Evolutionary conservation across 2,113 vertebrate genomes (phyloP), one percentile per base, ranked within the genome.

Genomic region (Chionomys nivalis): DNA sequence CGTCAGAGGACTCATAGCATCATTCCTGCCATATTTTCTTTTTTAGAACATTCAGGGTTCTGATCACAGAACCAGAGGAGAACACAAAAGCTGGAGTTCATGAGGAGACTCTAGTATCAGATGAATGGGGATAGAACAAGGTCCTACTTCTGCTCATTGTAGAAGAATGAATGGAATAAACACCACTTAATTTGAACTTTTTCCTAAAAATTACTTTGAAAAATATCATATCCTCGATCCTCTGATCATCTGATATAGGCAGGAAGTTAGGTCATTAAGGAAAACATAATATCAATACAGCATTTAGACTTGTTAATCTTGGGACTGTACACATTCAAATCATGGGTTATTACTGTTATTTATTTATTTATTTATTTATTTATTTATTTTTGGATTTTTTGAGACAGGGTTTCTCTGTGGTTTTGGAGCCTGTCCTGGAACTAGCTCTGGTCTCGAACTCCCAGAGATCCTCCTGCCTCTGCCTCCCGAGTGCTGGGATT

Each of bases 301-400:
- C 0, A 89, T 78, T 96, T 91, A 78, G 31, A 96, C 2, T 63
- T 93, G 19, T 55, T 92, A 94, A 44, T 82, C 42, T 88, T 93
- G 14, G 36, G 49, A 9, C n/a, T 82, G 81, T 49, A 39, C 0
- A 90, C 4, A 49, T 23, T 68, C 8, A 93, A 12, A 42, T 95
- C 33, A 47, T n/a, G 55, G 1, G 28, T 82, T 70, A 47, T 81
- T 79, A 28, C 42, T 44, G 23, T 81, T 87, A 79, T n/a, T 79
- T 94, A n/a, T n/a, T n/a, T n/a, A n/a, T n/a, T n/a, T n/a, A n/a
- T n/a, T n/a, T n/a, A n/a, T n/a, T n/a, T n/a, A n/a, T n/a, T n/a
- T n/a, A n/a, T n/a, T n/a, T n/a, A n/a, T n/a, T n/a, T n/a, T n/a
- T n/a, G n/a, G n/a, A n/a, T n/a, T n/a, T n/a, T n/a, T n/a, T n/a